These are phyloP conservation scores for Myotis myotis DNA, from an alignment of 2,797 vertebrate genomes.

Conservation along the genomic window DNA sequence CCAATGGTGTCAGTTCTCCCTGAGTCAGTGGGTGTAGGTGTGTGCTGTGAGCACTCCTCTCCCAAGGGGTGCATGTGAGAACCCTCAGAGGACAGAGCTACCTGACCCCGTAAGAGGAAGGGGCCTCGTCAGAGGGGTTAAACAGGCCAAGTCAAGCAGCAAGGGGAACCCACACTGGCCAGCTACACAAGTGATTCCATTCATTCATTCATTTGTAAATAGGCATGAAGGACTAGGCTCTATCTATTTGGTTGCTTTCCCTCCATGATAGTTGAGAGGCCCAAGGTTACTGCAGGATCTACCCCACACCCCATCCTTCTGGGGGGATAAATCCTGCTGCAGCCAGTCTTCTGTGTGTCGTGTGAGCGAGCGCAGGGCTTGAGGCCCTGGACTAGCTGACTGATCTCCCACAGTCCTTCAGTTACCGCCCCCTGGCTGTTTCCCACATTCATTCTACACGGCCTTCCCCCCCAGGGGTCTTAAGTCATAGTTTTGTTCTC, in stretches of 20 bases:
- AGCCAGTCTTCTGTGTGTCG: not conserved
- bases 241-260: not conserved
- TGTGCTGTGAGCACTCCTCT: not conserved
- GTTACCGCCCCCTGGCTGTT: no score
- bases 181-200: not conserved
- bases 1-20: not conserved
- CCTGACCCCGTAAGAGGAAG: not conserved
- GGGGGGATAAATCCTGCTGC: not conserved
- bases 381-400: not conserved
- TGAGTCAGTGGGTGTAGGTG: not conserved
- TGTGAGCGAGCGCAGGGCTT: not conserved
- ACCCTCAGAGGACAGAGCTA: not conserved
- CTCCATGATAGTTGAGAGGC: not conserved
- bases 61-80: not conserved
- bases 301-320: not conserved
- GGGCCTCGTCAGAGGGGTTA: not conserved
- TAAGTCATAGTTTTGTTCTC: not conserved
- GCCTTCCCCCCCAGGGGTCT: not conserved
- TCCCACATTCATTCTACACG: not conserved
- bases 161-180: not conserved
- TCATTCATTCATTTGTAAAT: not conserved
- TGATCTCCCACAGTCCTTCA: rapidly evolving
- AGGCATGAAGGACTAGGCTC: not conserved
- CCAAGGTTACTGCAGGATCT: not conserved
- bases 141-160: no score